These are phyloP conservation scores for Eulemur rubriventer DNA, from an alignment of 2,797 vertebrate genomes.

Conservation along the genomic window DNA sequence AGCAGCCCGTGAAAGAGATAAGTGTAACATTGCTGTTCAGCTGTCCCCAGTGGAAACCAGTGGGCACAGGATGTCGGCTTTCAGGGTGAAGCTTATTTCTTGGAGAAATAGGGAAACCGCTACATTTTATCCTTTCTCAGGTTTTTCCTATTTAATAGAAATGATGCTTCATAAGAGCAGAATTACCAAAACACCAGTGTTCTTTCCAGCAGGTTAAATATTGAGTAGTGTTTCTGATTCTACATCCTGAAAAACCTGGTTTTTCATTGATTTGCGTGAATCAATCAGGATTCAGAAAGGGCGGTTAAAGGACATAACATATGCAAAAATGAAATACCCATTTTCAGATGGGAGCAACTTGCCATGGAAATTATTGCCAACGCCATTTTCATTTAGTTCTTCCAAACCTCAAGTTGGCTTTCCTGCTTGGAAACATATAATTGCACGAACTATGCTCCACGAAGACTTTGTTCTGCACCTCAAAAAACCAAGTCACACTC, in stretches of 20 bases:
- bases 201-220: constrained; percentile 19
- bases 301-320: neutral
- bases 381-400: constrained; percentile 55
- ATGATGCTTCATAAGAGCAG: neutral
- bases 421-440: constrained; percentile 61
- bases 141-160: constrained; percentile 1
- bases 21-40: neutral
- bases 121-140: neutral
- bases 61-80: neutral
- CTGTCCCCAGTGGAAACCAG: neutral
- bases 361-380: constrained; percentile 47
- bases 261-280: constrained; percentile 8
- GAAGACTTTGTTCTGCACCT: constrained; percentile 46
- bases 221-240: neutral
- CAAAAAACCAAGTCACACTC: constrained; percentile 2
- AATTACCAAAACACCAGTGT: neutral
- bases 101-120: neutral
- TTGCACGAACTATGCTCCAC: neutral
- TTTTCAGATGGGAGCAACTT: constrained; percentile 50
- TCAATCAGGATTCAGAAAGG: neutral
- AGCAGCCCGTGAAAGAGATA: neutral
- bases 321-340: constrained; percentile 36
- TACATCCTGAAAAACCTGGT: neutral
- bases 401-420: constrained; percentile 72
- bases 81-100: neutral